Evolutionary conservation across 64 coral and sea anemone species (phyloP).

Genomic region (Anthopleura sola): DNA sequence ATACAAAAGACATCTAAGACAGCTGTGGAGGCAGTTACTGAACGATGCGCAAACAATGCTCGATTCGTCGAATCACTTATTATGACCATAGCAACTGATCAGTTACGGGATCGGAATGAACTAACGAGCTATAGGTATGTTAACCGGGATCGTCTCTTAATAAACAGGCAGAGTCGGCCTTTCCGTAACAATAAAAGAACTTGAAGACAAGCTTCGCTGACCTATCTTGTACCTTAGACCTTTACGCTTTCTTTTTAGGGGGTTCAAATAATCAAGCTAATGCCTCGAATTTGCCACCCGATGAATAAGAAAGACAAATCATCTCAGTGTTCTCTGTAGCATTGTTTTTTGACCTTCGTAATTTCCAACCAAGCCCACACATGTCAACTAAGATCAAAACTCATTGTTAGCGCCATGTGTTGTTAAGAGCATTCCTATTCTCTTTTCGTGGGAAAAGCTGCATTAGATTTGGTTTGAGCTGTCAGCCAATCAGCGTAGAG

Average conservation of each 20-base stretch:
- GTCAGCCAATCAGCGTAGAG: conserved; percentile 30
- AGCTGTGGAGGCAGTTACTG: not conserved
- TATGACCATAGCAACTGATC: not conserved
- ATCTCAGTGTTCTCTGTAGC: not conserved
- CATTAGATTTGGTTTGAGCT: conserved; percentile 16
- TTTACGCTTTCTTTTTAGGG: not conserved
- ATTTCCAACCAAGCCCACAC: conserved; percentile 20
- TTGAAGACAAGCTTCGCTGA: not conserved
- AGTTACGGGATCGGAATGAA: not conserved
- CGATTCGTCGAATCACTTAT: not conserved
- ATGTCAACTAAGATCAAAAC: not conserved
- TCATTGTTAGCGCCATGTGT: conserved; percentile 59
- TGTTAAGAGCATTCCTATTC: conserved; percentile 45
- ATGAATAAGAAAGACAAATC: not conserved
- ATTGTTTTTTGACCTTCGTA: not conserved
- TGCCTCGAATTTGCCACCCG: not conserved
- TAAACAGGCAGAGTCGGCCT: not conserved
- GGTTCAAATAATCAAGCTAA: not conserved
- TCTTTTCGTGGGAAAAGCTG: conserved; percentile 51
- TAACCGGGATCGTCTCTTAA: not conserved
- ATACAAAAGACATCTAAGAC: not conserved
- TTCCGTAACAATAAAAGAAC: not conserved
- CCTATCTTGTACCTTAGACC: not conserved
- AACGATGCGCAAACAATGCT: not conserved
- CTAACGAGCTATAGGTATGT: not conserved